A percentile compares a stretch with the other conserved stretches of the same genome.
These are phyloP conservation scores for Onychostoma macrolepis DNA, from an alignment of 2,113 vertebrate species.

Conservation along the genomic window DNA sequence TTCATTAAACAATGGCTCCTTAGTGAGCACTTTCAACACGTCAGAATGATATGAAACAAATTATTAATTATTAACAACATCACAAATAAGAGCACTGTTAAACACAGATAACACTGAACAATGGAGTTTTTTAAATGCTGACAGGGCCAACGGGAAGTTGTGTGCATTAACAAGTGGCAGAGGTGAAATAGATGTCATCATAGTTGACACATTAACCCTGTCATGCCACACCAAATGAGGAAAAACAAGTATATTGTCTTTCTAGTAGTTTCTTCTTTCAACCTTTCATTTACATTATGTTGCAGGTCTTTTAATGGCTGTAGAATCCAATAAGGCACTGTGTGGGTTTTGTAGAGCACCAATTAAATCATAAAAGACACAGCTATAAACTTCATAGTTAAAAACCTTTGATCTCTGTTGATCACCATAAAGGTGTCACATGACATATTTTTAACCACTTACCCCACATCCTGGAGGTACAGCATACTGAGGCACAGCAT, in stretches of 20 bases:
- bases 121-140: neutral
- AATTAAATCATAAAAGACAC: neutral
- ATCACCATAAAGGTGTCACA: neutral
- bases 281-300: neutral
- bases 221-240: neutral
- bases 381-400: neutral
- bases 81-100: neutral
- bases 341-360: neutral
- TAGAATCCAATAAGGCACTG: neutral
- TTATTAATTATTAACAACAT: neutral
- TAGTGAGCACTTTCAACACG: neutral
- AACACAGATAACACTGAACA: neutral
- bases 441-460: slow-evolving; percentile 6
- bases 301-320: neutral
- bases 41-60: neutral
- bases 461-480: slow-evolving; percentile 38
- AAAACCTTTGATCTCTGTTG: neutral
- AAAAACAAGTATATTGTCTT: neutral
- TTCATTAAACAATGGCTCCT: neutral
- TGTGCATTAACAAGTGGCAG: neutral
- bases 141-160: neutral
- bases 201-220: neutral
- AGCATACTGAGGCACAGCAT: slow-evolving; percentile 39
- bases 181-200: neutral
- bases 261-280: neutral